A percentile compares a stretch with the other conserved stretches of the same genome.
These are phyloP conservation scores for Seriola dumerili DNA, from an alignment of 2,113 vertebrate genomes.

Conservation along the genomic window DNA sequence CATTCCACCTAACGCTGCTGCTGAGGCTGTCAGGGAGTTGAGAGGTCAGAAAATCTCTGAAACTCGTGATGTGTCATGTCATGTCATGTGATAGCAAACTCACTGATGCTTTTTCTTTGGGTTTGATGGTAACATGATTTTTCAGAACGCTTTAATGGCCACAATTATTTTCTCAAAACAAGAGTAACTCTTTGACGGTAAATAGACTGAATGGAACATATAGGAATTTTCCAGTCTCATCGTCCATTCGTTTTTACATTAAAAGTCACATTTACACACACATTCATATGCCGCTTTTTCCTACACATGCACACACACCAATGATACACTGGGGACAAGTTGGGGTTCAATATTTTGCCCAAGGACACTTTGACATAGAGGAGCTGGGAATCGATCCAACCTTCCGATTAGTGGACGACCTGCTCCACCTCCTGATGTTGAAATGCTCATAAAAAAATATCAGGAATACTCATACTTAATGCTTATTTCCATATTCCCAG, in stretches of 20 bases:
- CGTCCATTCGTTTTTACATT: no score
- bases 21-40: constrained; percentile 41
- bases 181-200: background rate
- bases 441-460: background rate
- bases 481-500: constrained; percentile 40
- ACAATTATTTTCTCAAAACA: background rate
- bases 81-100: background rate
- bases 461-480: background rate
- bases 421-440: background rate
- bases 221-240: no score
- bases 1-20: constrained; percentile 59
- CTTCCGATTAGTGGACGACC: no score
- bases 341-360: no score
- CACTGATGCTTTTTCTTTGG: background rate
- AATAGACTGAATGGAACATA: no score
- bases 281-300: no score
- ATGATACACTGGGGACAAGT: no score
- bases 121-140: background rate
- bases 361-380: no score
- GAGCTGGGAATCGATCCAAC: no score
- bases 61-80: background rate
- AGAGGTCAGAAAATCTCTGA: constrained; percentile 48
- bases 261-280: no score
- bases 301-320: no score
- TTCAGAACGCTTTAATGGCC: no score